Evolutionary conservation across 2,888 invertebrate genomes (phyloP).

Genomic region (Drosophila fulvimacula): DNA sequence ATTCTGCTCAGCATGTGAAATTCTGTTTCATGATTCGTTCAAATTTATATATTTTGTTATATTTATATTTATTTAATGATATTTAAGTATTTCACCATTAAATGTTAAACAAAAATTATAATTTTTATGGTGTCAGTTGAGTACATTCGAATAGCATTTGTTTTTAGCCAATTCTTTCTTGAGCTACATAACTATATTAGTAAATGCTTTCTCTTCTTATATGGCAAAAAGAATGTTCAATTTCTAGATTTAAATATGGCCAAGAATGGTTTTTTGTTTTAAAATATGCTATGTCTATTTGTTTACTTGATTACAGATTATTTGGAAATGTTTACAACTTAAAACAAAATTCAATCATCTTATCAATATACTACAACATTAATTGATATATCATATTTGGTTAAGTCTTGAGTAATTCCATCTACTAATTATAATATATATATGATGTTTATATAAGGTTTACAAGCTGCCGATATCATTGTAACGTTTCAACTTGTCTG

Average conservation of each 20-base stretch:
- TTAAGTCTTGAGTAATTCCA: conserved; percentile 55
- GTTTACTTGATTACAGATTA: not conserved
- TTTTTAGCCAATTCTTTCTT: not conserved
- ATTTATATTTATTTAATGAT: too few species aligned
- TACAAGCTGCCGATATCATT: conserved; percentile 95
- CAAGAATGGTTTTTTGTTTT: not conserved
- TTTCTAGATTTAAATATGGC: not conserved
- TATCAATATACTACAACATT: not conserved
- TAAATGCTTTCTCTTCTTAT: not conserved
- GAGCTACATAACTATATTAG: not conserved
- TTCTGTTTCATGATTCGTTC: not conserved
- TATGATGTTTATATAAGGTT: conserved; percentile 16
- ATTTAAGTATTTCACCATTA: not conserved
- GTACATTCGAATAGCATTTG: not conserved
- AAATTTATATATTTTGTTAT: too few species aligned
- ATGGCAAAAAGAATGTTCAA: not conserved
- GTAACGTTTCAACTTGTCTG: conserved; percentile 94
- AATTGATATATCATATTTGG: conserved; percentile 6
- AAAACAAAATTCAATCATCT: not conserved
- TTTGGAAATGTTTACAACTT: not conserved
- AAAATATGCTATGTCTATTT: not conserved
- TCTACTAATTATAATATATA: conserved; percentile 10
- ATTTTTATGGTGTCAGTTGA: not conserved
- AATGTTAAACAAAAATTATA: not conserved
- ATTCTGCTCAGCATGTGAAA: not conserved